A percentile compares a stretch with the other conserved stretches of the same genome.
phyloP scores from a whole-genome alignment of 2,888 invertebrate species.

The Dicyrtomina minuta region DNA sequence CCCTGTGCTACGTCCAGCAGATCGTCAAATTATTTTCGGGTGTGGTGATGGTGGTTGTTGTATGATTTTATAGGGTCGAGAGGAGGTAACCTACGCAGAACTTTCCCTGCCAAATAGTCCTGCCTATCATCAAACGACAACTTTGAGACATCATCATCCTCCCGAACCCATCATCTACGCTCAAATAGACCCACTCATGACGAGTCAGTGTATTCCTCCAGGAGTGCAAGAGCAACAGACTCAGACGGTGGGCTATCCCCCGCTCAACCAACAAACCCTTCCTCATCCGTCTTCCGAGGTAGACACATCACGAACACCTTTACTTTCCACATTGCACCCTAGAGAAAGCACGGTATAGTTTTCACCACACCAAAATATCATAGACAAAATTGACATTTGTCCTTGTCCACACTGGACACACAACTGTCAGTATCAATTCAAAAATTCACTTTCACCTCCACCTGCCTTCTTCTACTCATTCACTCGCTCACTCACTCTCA shows the following conservation, averaged over 20 bases:
- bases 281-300: constrained; percentile 57
- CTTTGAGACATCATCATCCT: constrained; percentile 51
- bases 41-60: not conserved
- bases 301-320: constrained; percentile 40
- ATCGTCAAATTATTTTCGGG: too few relatives aligned
- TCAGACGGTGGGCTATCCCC: constrained; percentile 53
- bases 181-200: constrained; percentile 60
- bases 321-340: constrained; percentile 42
- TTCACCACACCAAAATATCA: too few relatives aligned
- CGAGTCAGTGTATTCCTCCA: constrained; percentile 34
- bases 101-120: constrained; percentile 58
- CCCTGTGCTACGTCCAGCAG: too few relatives aligned
- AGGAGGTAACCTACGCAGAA: constrained; percentile 64
- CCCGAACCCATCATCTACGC: constrained; percentile 62
- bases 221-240: constrained; percentile 52
- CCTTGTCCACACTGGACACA: not conserved
- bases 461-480: not conserved
- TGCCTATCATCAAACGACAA: constrained; percentile 44
- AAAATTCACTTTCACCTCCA: constrained; percentile 1
- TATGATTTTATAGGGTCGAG: constrained; percentile 52
- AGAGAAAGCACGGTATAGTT: constrained; percentile 54
- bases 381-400: too few relatives aligned
- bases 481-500: too few relatives aligned
- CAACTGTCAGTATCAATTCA: not conserved
- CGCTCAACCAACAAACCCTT: constrained; percentile 56